Evolutionary conservation across 23 tunicate species (phyloP), one percentile per base, ranked within the genome.

Genomic region (Ciona savignyi): DNA sequence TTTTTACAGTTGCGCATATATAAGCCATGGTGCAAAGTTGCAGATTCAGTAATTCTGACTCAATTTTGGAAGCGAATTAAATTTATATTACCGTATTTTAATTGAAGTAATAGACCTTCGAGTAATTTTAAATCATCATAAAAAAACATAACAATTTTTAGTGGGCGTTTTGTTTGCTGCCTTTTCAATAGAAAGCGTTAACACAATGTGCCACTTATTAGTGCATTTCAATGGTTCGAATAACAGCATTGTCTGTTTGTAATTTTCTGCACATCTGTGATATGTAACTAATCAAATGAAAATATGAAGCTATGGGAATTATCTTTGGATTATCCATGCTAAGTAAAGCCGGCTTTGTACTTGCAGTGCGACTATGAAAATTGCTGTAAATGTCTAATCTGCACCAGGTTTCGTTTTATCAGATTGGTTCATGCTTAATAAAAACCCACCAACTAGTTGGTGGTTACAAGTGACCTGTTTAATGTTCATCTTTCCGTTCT

Each of bases 1-100:
- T 42, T 42, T n/a, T 42, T 42, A 42, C 56, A 42, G 56, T 42
- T 15, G 15, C 56, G 56, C 56, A 42, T 6, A 42, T 42, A 15
- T 42, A 42, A 42, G 56, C 56, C 56, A 42, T 42, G 56, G 56
- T 42, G 56, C 56, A n/a, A n/a, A n/a, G n/a, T n/a, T n/a, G n/a
- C n/a, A n/a, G n/a, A n/a, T n/a, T n/a, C n/a, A n/a, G n/a, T n/a
- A n/a, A n/a, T n/a, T n/a, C n/a, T n/a, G n/a, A n/a, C n/a, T n/a
- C n/a, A n/a, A n/a, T n/a, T n/a, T n/a, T n/a, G n/a, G n/a, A n/a
- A n/a, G n/a, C n/a, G n/a, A n/a, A n/a, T n/a, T n/a, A n/a, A n/a
- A n/a, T n/a, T n/a, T n/a, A n/a, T n/a, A n/a, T n/a, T n/a, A n/a
- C n/a, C n/a, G n/a, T n/a, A n/a, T n/a, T n/a, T n/a, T n/a, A n/a